Conservation (phyloP, 2,113 vertebrate genomes). For the Charina bottae region DNA sequence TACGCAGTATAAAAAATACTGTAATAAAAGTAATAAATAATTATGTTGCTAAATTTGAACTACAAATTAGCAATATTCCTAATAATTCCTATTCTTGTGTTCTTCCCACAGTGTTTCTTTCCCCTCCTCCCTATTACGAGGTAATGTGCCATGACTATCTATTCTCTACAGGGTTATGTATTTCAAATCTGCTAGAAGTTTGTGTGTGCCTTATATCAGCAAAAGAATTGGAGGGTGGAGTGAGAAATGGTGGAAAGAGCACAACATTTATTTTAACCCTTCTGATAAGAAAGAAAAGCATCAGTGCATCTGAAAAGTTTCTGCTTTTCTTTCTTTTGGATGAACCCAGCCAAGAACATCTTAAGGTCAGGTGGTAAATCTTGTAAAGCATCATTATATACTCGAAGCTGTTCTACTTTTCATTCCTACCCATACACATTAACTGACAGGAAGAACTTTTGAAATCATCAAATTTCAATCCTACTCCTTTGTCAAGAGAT, state of each 20-base stretch:
- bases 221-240: slow-evolving; percentile 9
- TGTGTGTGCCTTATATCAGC: slow-evolving; percentile 58
- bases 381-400: slow-evolving; percentile 69
- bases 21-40: not conserved
- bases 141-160: slow-evolving; percentile 9
- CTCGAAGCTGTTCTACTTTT: slow-evolving; percentile 47
- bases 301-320: slow-evolving; percentile 50
- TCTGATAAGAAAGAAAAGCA: slow-evolving; percentile 69
- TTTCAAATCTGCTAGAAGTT: slow-evolving; percentile 42
- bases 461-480: slow-evolving; percentile 36
- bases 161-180: slow-evolving; percentile 36
- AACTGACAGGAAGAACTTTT: slow-evolving; percentile 56
- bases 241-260: slow-evolving; percentile 32
- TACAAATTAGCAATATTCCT: not conserved
- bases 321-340: slow-evolving; percentile 63
- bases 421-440: not conserved
- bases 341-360: slow-evolving; percentile 54
- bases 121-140: not conserved
- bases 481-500: not conserved
- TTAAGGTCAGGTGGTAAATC: slow-evolving; percentile 74
- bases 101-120: not conserved
- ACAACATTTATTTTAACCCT: slow-evolving; percentile 69
- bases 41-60: not conserved
- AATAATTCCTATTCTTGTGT: not conserved
- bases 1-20: not conserved